Conservation (phyloP, 2,113 vertebrate genomes). For the Mohoua ochrocephala region DNA sequence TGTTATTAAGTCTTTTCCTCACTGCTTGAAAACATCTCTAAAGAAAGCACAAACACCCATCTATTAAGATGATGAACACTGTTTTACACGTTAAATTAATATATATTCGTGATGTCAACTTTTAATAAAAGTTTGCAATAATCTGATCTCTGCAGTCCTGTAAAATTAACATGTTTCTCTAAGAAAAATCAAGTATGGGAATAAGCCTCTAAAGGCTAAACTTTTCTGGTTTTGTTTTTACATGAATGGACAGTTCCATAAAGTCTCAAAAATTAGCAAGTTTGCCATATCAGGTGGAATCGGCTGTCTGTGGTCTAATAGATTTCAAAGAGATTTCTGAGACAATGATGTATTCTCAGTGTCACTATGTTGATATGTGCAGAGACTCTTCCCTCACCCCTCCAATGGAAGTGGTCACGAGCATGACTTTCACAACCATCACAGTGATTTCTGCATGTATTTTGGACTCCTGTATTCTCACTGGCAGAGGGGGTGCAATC, state of each 20-base stretch:
- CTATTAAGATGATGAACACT: not conserved
- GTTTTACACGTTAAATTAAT: not conserved
- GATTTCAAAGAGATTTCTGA: not conserved
- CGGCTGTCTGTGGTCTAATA: not conserved
- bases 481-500: not conserved
- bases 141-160: not conserved
- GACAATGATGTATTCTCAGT: not conserved
- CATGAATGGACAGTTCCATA: not conserved
- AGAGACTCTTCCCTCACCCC: not conserved
- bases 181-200: not conserved
- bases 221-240: not conserved
- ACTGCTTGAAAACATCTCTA: not conserved
- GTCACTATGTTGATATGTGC: not conserved
- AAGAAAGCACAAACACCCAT: not conserved
- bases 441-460: not conserved
- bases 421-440: not conserved
- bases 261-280: not conserved
- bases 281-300: not conserved
- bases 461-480: not conserved
- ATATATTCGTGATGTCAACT: not conserved
- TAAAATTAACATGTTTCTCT: not conserved
- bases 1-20: not conserved
- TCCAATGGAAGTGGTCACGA: not conserved
- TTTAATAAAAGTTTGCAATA: not conserved
- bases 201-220: not conserved